These are phyloP conservation scores for Pollenia amentaria DNA, from an alignment of 2,888 invertebrate species.

Conservation along the genomic window DNA sequence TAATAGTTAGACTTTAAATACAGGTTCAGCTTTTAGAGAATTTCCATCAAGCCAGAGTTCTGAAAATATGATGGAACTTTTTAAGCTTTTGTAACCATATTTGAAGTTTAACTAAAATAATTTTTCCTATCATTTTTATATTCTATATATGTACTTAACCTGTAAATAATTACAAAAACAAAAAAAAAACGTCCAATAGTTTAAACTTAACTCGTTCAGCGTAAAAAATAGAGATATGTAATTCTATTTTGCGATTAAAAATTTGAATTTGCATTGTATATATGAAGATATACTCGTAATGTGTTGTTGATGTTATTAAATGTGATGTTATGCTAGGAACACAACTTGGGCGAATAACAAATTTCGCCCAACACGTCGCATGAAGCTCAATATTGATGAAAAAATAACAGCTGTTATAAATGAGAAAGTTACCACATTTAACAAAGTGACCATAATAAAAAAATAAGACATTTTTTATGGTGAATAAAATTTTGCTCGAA, in stretches of 20 bases:
- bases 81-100: slow-evolving; percentile 48
- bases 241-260: neutral
- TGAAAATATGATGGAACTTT: slow-evolving; percentile 31
- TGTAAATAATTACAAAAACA: slow-evolving; percentile 19
- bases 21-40: slow-evolving; percentile 47
- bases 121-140: slow-evolving; percentile 3
- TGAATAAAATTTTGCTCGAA: too few relatives aligned
- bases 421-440: too few relatives aligned
- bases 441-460: too few relatives aligned
- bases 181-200: slow-evolving; percentile 60
- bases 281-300: neutral
- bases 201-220: slow-evolving; percentile 25
- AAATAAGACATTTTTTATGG: too few relatives aligned
- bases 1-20: slow-evolving; percentile 38
- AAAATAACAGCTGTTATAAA: too few relatives aligned
- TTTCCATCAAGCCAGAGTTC: slow-evolving; percentile 55
- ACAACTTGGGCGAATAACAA: too few relatives aligned
- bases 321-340: too few relatives aligned
- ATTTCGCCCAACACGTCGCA: too few relatives aligned
- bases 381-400: too few relatives aligned
- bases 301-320: slow-evolving; percentile 16
- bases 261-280: neutral
- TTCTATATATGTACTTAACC: slow-evolving; percentile 5
- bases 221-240: neutral
- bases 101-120: slow-evolving; percentile 48